Conservation (phyloP, 2,113 vertebrate genomes). For the Calypte anna region DNA sequence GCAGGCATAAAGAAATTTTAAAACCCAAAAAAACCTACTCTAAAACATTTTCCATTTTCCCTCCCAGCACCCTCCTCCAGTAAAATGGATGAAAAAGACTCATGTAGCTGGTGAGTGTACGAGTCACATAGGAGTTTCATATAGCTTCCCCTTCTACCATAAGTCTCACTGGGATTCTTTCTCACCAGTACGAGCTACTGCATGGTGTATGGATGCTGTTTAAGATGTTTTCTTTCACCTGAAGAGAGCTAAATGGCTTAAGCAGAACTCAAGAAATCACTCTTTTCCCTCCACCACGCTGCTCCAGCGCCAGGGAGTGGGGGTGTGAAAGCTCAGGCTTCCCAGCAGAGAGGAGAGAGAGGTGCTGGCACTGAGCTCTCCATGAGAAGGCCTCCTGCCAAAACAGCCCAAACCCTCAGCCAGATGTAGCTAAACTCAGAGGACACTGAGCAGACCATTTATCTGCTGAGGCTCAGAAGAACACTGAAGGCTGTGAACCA, state of each 20-base stretch:
- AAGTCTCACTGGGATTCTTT: background rate
- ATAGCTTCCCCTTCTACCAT: background rate
- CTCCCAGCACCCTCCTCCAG: background rate
- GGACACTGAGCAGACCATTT: rapidly evolving
- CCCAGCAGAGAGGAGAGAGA: background rate
- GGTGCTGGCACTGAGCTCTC: background rate
- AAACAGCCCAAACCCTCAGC: background rate
- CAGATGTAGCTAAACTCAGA: background rate
- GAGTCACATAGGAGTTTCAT: background rate
- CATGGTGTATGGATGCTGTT: background rate
- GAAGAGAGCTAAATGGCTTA: background rate
- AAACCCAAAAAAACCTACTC: background rate
- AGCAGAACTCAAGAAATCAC: background rate
- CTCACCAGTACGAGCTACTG: background rate
- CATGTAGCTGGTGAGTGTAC: background rate
- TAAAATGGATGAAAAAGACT: background rate
- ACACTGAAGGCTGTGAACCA: rapidly evolving
- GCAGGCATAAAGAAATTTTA: background rate
- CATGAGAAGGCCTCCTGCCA: background rate
- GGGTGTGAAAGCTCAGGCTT: background rate
- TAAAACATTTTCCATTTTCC: background rate
- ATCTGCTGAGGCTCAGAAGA: background rate
- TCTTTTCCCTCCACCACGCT: background rate
- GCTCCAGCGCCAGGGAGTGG: background rate
- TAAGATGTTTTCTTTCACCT: background rate